Conservation (phyloP, 2,113 vertebrate species). For the Ptyas mucosa region DNA sequence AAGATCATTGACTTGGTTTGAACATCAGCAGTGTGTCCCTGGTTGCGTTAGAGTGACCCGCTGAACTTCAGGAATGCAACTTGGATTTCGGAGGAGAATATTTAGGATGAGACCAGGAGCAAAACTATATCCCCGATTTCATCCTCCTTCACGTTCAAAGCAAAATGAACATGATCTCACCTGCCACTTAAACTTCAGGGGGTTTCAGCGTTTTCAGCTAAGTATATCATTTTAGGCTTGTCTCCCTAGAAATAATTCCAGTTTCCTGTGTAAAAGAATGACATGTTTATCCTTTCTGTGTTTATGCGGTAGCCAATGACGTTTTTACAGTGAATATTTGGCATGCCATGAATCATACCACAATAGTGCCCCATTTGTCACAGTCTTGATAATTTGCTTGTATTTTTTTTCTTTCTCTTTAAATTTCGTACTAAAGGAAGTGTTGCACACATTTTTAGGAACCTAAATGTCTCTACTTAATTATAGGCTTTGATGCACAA, state of each 20-base stretch:
- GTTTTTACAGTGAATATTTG: background rate
- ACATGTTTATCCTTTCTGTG: conserved; percentile 2
- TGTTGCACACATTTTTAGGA: background rate
- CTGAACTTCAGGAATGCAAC: background rate
- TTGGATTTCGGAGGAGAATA: background rate
- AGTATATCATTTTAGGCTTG: background rate
- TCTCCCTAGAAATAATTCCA: conserved; percentile 19
- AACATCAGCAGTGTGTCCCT: no score
- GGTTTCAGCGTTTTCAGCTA: background rate
- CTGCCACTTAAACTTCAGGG: background rate
- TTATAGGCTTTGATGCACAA: conserved; percentile 1
- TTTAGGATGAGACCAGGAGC: background rate
- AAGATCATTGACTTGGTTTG: background rate
- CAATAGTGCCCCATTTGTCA: conserved; percentile 15
- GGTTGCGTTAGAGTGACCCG: background rate
- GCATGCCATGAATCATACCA: background rate
- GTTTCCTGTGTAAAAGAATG: background rate
- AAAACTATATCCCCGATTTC: background rate
- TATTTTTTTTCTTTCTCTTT: background rate
- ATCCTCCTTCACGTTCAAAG: background rate
- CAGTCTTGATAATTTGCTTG: background rate
- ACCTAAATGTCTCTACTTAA: background rate
- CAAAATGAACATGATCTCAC: background rate
- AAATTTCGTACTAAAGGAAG: background rate
- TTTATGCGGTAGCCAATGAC: background rate